Evolutionary conservation across 1,140 invertebrate genomes (phyloP), one percentile per base, ranked within the genome.

Genomic region (Mylabris phalerata): DNA sequence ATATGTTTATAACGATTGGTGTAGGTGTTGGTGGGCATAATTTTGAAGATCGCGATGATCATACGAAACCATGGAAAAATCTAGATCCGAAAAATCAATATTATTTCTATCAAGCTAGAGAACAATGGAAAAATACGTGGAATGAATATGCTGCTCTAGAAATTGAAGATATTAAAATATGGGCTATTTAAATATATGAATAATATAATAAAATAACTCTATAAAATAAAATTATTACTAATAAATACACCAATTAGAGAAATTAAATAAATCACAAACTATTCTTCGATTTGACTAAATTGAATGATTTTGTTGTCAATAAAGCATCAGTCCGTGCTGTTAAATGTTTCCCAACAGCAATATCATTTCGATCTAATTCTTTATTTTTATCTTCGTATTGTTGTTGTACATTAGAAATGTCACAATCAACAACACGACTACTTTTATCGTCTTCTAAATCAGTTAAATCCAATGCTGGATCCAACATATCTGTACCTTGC

Each of bases 1-100:
- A 85, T 88, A 91, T 89, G 73, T 87, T 87, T 67, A 65, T 92
- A 4, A 80, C 84, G 2, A 61, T 92, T 6, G 88, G 86, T 3
- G 66, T 91, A 13, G 86, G 84, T 19, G 86, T 85, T 11, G 89
- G 88, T 48, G 88, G 89, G 11, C 79, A 82, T n/a, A 77, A 75
- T 64, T 91, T 92, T 74, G 79, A 83, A 4, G 88, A 92, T 60
- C 59, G 54, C n/a, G 61, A 70, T 41, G 70, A 57, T 50, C 80
- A 70, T 44, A 66, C 71, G 0, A 91, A 91, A 67, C 88, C 89
- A 0, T 93, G 89, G 89, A 70, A 59, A 0, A 88, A 90, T 62
- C 65, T 70, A 9, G 72, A 75, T 51, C 69, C 73, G 0, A 79
- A 79, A 64, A 80, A 77, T 0, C 70, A 78, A 11, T 71, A 79